Conservation (phyloP, 2,888 invertebrate genomes). For the Homarus gammarus region DNA sequence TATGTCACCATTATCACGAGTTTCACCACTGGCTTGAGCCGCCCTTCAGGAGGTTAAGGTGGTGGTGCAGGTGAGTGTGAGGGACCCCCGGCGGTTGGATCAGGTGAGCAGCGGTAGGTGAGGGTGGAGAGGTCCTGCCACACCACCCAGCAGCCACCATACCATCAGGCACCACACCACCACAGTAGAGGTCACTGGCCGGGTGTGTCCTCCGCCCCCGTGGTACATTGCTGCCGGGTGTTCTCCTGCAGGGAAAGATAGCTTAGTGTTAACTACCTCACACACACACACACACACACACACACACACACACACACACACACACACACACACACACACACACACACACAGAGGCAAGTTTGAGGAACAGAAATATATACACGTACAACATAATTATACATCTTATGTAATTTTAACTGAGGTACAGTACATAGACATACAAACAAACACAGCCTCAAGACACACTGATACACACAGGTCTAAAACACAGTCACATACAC, state of each 20-base stretch:
- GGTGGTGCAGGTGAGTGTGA: background rate
- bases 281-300: background rate
- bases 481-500: no score
- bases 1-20: background rate
- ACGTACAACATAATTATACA: background rate
- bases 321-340: conserved; percentile 10
- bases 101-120: background rate
- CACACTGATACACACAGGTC: conserved; percentile 2
- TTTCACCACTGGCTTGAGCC: background rate
- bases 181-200: background rate
- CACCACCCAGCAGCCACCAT: background rate
- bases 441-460: conserved; percentile 5
- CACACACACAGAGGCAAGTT: background rate
- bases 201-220: conserved; percentile 16
- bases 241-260: conserved; percentile 43
- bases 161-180: conserved; percentile 7
- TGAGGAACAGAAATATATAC: background rate
- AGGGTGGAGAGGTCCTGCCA: background rate
- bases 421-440: background rate
- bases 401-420: no score
- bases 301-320: background rate
- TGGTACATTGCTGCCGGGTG: conserved; percentile 68
- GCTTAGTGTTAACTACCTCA: background rate
- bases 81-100: background rate
- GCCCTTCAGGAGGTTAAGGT: background rate